Base-by-base conservation (phyloP, 2,888 invertebrate genomes). In the Drosophila conformis region DNA sequence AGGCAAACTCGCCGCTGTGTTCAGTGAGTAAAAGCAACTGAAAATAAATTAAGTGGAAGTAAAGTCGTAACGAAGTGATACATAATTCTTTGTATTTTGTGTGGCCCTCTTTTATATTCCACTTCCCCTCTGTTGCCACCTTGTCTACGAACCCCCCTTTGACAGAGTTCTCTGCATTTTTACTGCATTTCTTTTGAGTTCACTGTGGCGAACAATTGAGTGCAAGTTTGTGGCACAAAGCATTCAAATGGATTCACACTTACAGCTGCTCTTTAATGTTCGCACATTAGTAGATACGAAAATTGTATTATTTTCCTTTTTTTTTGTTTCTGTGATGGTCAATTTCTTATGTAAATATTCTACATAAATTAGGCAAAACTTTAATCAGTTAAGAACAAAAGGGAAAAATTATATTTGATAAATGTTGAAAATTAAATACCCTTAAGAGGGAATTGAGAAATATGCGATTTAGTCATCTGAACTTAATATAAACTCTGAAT, bases 41-140 rank as follows among this genome's bases (percentile, higher is more conserved):
- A 87, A 87, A 89, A 87, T 87, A 87, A 87, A 87, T 87, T 84
- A 89, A 87, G 86, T 87, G 89, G 86, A 87, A 87, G 82, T 89
- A 87, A 46, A 87, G 82, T 86, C 84, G 87, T 78, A 89, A 87
- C 89, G 84, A 87, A 87, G 89, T 89, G 89, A 89, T 87, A 89
- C 89, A 87, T 87, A 89, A 89, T 89, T 87, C 87, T 77, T 80
- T 82, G 71, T 76, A 71, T 72, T 78, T 76, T 68, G 62, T 68
- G 56, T 52, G 58, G 38, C 51, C 10, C 51, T 33, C 60, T 62
- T 49, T 58, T 48, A 36, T 31, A 53, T 18, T 58, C 25, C 29
- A 29, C 13, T 33, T 11, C 15, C 46, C 40, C 21, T 18, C 29
- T 25, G 4, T 10, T 11, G 10, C 27, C 46, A 15, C 25, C 8